Base-by-base conservation (phyloP, 2,888 invertebrate genomes). In the Polia nebulosa region DNA sequence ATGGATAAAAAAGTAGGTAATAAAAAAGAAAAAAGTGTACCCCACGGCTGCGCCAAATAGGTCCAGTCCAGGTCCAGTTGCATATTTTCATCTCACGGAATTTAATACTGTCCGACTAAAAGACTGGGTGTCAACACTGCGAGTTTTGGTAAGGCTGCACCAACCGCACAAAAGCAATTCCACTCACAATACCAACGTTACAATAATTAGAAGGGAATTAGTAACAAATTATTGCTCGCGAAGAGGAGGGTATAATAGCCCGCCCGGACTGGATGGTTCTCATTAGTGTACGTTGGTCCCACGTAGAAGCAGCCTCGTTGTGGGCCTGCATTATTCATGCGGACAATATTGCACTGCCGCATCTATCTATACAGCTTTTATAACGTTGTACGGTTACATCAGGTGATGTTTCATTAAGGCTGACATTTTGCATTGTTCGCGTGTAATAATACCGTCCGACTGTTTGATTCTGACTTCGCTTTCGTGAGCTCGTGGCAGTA, bases 261-360 rank as follows among this genome's bases (percentile, higher is more conserved):
- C 84, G 86, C 86, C 85, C 84, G 90, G 90, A 89, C 88, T 90
- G 91, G 91, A 90, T 91, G 90, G 88, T 90, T 91, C 94, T 94
- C 94, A 95, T 95, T 94, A 94, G 94, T 92, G 92, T 89, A 88
- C 88, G 89, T 81, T 87, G 89, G 90, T 90, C 88, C 86, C 88
- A 87, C 89, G 88, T 84, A 87, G 90, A 89, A 89, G 89, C 83
- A 86, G 87, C 53, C 87, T 90, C 89, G 90, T 89, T 89, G 90
- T 87, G 87, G 88, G 81, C 87, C 90, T 95, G 94, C 94, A 95
- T 95, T 94, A 95, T 95, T 95, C 94, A 95, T 95, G 93, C 90
- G 91, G 90, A 93, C 94, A 93, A 93, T 94, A 94, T 94, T 95
- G 93, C 93, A 91, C 87, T 87, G 86, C 88, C 90, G 87, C 88